These are phyloP conservation scores for Micronisus gabar DNA, from an alignment of 2,113 vertebrate species.

Conservation along the genomic window DNA sequence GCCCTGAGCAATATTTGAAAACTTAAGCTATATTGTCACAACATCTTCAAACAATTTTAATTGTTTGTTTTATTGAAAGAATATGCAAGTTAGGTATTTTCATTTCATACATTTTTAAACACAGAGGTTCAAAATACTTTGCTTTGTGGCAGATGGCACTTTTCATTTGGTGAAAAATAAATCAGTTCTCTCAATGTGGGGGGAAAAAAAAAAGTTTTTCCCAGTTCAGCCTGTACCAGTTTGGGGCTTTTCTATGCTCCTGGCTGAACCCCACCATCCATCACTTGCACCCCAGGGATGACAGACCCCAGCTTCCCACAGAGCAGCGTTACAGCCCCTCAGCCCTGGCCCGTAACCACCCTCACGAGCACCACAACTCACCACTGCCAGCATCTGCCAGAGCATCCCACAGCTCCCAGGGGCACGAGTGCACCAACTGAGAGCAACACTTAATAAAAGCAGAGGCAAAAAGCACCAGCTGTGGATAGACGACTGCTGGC, in stretches of 20 bases:
- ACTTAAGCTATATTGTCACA: background rate
- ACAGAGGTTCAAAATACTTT: background rate
- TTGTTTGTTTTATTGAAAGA: background rate
- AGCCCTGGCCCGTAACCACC: background rate
- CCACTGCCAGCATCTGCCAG: background rate
- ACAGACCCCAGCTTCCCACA: background rate
- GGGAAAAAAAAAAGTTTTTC: background rate
- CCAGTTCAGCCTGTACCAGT: background rate
- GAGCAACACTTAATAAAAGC: background rate
- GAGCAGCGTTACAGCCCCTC: background rate
- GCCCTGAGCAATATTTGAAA: background rate
- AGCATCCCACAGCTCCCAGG: background rate
- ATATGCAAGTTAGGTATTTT: background rate
- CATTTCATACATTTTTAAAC: background rate
- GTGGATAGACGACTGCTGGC: background rate
- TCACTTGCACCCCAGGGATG: fast-evolving
- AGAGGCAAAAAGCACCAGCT: background rate
- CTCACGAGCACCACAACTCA: background rate
- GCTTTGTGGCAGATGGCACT: background rate
- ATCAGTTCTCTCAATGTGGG: background rate
- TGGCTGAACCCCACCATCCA: background rate
- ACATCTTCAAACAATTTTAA: background rate
- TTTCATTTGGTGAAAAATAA: background rate
- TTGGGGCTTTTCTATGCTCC: background rate
- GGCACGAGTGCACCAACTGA: fast-evolving